Conservation (phyloP, 2,113 vertebrate genomes). For the Zootoca vivipara region DNA sequence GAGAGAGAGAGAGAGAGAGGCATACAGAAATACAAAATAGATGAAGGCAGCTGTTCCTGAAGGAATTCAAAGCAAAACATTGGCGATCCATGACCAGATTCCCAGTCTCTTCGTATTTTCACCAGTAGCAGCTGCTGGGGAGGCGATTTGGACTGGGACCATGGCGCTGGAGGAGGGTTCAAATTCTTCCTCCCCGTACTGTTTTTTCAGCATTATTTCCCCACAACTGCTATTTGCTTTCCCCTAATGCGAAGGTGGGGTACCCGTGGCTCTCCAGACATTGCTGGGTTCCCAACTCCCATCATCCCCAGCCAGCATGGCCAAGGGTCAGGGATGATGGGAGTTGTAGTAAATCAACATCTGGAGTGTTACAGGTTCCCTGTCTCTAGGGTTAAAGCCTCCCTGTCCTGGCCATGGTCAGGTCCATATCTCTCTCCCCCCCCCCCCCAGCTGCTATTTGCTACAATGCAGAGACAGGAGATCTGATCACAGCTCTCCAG, state of each 20-base stretch:
- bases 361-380: neutral
- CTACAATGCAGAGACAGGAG: neutral
- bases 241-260: too few species aligned
- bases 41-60: neutral
- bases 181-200: too few species aligned
- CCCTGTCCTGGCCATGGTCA: neutral
- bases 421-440: too few species aligned
- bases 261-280: neutral
- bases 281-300: neutral
- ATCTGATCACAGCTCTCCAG: neutral
- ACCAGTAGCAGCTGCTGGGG: neutral
- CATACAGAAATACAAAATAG: neutral
- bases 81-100: neutral
- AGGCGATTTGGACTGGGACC: neutral
- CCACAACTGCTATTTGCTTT: neutral
- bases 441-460: neutral
- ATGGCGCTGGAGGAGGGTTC: neutral
- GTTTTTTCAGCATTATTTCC: neutral
- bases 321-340: too few species aligned
- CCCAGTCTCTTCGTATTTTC: neutral
- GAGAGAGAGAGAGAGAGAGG: neutral
- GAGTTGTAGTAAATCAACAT: neutral
- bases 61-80: neutral
- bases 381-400: neutral
- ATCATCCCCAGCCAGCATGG: neutral